Base-by-base conservation (phyloP, 2,113 vertebrate genomes). In the Tenebrosternarchus preto region DNA sequence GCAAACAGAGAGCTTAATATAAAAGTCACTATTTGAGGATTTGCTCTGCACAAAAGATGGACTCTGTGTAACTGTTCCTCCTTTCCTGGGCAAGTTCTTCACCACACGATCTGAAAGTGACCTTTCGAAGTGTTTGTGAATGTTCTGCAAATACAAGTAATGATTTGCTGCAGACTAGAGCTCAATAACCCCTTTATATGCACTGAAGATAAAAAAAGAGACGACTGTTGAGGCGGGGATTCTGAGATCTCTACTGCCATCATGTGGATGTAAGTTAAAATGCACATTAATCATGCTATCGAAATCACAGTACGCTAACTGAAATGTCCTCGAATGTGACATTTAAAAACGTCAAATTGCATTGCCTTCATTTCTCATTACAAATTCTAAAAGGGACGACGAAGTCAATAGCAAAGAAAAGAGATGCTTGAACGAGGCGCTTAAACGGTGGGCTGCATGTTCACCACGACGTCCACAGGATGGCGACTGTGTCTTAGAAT, bases 401-500 rank as follows among this genome's bases (percentile, higher is more conserved):
- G 43, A 50, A 50, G 11, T 0, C 43, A 50, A 50, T 50, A 1
- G 43, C 43, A 50, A 12, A 15, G 43, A 50, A 3, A 50, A 50
- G 0, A 50, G 7, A 50, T 50, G 43, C 43, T 50, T 50, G 43
- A 11, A 46, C 5, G 5, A 46, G 29, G 1, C 3, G 61, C 31
- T 6, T 66, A 15, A 31, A 66, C 33, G 17, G 43, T 17, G 27
- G 11, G 11, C 3, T 76, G 50, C 57, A 68, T 6, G 16, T 63
- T n/a, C 39, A 55, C 20, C 6, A 72, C 33, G 19, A 73, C 16
- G 60, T 25, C 78, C 78, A 66, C 78, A 66, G 15, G 78, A 46
- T 55, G 78, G 78, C 15, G 43, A 36, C 69, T 55, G 59, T 66
- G 46, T 15, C 24, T 73, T 36, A 73, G 69, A 20, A 80, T 64